Evolutionary conservation across 2,888 invertebrate genomes (phyloP).

Genomic region (Drosophila ochracea): DNA sequence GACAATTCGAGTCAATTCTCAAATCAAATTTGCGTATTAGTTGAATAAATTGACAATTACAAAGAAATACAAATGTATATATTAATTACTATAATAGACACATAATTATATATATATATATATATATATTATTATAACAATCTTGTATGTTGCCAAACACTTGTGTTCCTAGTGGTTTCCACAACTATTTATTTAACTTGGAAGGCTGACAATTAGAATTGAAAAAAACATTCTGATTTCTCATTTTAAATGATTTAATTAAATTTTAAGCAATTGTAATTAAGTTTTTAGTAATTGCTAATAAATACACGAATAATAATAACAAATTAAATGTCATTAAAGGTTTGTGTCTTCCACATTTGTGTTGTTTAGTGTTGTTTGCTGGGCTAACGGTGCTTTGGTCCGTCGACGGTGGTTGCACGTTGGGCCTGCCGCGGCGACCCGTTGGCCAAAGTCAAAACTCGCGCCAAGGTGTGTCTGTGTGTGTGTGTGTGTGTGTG

Average conservation of each 20-base stretch:
- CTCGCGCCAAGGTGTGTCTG: conserved; percentile 35
- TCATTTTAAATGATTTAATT: no score
- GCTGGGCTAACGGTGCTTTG: conserved; percentile 29
- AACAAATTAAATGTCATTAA: background rate
- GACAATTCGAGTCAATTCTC: background rate
- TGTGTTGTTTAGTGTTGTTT: conserved; percentile 35
- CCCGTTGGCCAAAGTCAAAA: conserved; percentile 56
- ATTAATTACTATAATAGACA: background rate
- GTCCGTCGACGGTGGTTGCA: conserved; percentile 35
- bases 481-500: background rate
- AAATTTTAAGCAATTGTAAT: background rate
- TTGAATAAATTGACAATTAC: background rate
- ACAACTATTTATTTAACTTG: background rate
- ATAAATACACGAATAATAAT: background rate
- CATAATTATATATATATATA: background rate
- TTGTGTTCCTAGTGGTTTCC: background rate
- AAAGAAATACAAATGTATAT: background rate
- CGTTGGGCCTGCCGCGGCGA: conserved; percentile 14
- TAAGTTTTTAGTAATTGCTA: background rate
- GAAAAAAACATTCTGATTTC: background rate
- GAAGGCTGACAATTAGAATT: background rate
- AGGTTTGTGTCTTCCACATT: background rate
- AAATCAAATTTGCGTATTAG: background rate
- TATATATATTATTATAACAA: background rate
- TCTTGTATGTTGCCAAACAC: background rate